Base-by-base conservation (phyloP, 1,140 invertebrate species). In the Trypoxylus dichotomus region DNA sequence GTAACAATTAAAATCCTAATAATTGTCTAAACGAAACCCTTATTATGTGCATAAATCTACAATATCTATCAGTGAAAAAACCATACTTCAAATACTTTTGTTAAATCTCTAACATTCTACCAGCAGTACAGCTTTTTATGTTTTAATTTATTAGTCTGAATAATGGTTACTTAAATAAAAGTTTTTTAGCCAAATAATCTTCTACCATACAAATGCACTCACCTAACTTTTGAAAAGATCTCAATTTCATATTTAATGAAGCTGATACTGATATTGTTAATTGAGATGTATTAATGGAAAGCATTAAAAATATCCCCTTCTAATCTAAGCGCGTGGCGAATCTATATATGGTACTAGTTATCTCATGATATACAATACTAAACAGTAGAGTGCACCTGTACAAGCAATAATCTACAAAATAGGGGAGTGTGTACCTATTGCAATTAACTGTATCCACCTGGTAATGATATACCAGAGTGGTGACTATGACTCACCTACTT, bases 391-490 rank as follows among this genome's bases (percentile, higher is more conserved):
- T 74, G 8, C 32, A 37, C 29, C 72, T 74, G 41, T 15, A 41
- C 75, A 60, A 58, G 27, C 42, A 63, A 76, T 76, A 68, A 68
- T 24, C 60, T 68, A 24, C 27, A 68, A 27, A 68, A 68, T 27
- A 68, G 60, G 27, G 60, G 60, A 29, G 60, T 29, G 24, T 25
- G 60, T 8, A 68, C 60, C 60, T 29, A 68, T 32, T 32, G 68
- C 76, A 75, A 74, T 76, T 77, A 79, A 43, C 71, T 79, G 60
- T 21, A 80, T 79, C 41, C 80, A 80, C 80, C 80, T 80, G 80
- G 80, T 47, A 68, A 76, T 71, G 58, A 29, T 75, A 79, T 79
- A 54, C 29, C 76, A 74, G 43, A 79, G 76, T 73, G 76, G 60
- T 78, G 47, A 29, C n/a, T 63, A 78, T 32, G 41, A 43, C 73